Percentiles rank a stretch among this genome's conserved stretches.
Evolutionary conservation across 2,113 vertebrate genomes (phyloP).

Genomic region (Xenopus laevis): DNA sequence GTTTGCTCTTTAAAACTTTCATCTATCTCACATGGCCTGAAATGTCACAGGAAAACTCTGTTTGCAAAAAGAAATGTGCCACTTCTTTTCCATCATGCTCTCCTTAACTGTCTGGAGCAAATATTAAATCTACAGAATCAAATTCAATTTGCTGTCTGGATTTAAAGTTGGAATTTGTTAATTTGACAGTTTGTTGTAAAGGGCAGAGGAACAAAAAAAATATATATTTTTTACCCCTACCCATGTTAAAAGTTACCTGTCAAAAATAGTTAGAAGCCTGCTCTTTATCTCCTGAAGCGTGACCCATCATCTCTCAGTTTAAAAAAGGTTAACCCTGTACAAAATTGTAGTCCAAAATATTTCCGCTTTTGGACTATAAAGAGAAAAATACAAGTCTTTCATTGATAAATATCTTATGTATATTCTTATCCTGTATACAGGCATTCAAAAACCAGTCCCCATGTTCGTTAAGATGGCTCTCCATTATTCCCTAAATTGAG

Average conservation of each 20-base stretch:
- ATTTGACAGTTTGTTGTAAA: slow-evolving; percentile 65
- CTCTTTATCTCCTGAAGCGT: slow-evolving; percentile 69
- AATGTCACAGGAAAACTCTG: too few species aligned
- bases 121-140: slow-evolving; percentile 60
- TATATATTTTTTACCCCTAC: slow-evolving; percentile 59
- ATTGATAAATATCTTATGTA: too few species aligned
- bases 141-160: slow-evolving; percentile 62
- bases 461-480: too few species aligned
- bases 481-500: too few species aligned
- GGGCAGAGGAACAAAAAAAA: slow-evolving; percentile 57
- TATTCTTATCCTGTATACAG: too few species aligned
- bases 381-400: not conserved
- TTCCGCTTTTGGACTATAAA: slow-evolving; percentile 51
- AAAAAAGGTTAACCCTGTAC: slow-evolving; percentile 74
- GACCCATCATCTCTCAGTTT: slow-evolving; percentile 81
- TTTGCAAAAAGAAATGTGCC: too few species aligned
- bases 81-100: too few species aligned
- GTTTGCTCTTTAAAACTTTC: too few species aligned
- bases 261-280: slow-evolving; percentile 77
- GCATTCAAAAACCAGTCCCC: too few species aligned
- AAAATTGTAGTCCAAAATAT: slow-evolving; percentile 61
- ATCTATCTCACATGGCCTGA: too few species aligned
- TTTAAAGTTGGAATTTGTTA: slow-evolving; percentile 61
- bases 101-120: too few species aligned
- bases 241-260: slow-evolving; percentile 76